Evolutionary conservation across 2,888 invertebrate species (phyloP), one percentile per base, ranked within the genome.

Genomic region (Galerucella pusilla): DNA sequence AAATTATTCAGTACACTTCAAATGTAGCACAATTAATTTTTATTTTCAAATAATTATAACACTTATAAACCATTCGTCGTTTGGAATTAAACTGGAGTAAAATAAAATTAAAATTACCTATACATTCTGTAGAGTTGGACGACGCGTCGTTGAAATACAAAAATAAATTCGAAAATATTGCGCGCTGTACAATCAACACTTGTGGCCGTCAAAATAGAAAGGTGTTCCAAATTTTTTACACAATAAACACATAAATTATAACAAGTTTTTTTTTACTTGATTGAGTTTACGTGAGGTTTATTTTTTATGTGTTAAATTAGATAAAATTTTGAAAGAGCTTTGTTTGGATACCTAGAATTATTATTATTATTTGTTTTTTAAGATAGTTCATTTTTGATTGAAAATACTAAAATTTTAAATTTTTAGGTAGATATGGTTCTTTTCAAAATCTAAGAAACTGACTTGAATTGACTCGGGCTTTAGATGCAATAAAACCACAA

Each of bases 61-160:
- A 57, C 57, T 16, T 20, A 57, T 57, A 16, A 57, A 57, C 57
- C 9, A 20, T 20, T 20, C 16, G 57, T 20, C 10, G 57, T 61
- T 28, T 7, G 10, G 64, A 46, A 10, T 65, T 46, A 46, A 65
- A 28, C 35, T 61, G 61, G 20, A 14, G 14, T 28, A 61, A 12
- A 64, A n/a, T 45, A 42, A n/a, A 64, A 45, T 64, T 64, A 64
- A 64, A 64, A 64, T 64, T 9, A 20, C 46, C 42, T 65, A n/a
- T 6, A 42, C 20, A 46, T 65, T 65, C 64, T 45, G 64, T 64
- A 64, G 14, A 60, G 16, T 46, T 65, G 46, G 20, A 46, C 20
- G 46, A 42, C 63, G 35, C n/a, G 3, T 7, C 20, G 45, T 7
- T 45, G 1, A 10, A 64, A 42, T 45, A n/a, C 64, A 45, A 65